Evolutionary conservation across 1,140 invertebrate species (phyloP), one percentile per base, ranked within the genome.

Genomic region (Trichonephila inaurata): DNA sequence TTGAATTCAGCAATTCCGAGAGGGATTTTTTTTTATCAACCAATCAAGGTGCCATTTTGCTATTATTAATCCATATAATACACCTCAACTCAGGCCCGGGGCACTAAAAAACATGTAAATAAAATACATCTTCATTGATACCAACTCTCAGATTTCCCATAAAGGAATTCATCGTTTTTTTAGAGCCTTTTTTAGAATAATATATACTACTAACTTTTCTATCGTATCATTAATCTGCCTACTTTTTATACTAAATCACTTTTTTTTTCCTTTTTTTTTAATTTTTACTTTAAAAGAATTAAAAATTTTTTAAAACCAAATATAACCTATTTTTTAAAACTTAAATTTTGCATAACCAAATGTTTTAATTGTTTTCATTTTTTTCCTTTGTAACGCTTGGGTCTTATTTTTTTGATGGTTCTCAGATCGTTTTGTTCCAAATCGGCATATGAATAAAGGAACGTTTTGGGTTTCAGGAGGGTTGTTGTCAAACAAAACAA

Each of bases 401-500:
- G 62, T 33, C 95, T 66, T 5, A 95, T 94, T 40, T 90, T 44
- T 16, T 92, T 69, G 6, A 95, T 89, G 69, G 1, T 61, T 72
- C 18, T 94, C 44, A 19, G 95, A 8, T 91, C 89, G 33, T 16
- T 33, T 95, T 95, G 16, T 96, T 0, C 93, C 95, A 44, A 97
- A 95, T 97, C 95, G 5, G 96, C 97, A 91, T 97, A 97, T 4
- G 97, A 96, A 51, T 96, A 96, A 0, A 97, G 95, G 16, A 97
- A 96, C 40, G 97, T 94, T 0, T 96, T 96, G 94, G 96, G 93
- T 95, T 96, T 95, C 95, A 51, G 96, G 95, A 62, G 96, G 95
- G 64, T 95, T 88, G 1, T 85, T 61, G 95, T 96, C 85, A 98
- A 95, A 94, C 97, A 98, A 8, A 96, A 96, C 16, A 97, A 95